These are phyloP conservation scores for Minunthozetes semirufus DNA, from an alignment of 2,888 invertebrate species.

Conservation along the genomic window DNA sequence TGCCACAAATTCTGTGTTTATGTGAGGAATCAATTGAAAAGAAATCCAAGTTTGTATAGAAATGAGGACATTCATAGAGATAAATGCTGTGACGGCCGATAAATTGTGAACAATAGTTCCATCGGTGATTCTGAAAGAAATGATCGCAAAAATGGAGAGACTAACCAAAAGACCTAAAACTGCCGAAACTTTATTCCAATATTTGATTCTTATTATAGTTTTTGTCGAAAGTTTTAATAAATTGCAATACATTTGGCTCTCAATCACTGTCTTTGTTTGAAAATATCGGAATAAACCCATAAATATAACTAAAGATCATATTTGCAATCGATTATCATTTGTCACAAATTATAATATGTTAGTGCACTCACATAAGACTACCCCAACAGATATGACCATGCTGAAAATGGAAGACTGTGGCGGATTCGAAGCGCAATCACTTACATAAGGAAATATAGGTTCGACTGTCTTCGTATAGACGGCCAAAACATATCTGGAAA, in stretches of 20 bases:
- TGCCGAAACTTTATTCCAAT: not conserved
- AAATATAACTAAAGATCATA: not conserved
- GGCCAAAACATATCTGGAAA: not conserved
- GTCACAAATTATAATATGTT: not conserved
- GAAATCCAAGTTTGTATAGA: constrained; percentile 5
- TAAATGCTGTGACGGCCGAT: not conserved
- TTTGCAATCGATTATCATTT: not conserved
- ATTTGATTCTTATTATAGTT: not conserved
- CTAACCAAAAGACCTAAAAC: not conserved
- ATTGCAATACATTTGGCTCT: not conserved
- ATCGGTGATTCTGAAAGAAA: not conserved
- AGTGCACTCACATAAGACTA: not conserved
- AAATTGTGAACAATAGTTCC: not conserved
- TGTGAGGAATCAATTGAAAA: not conserved
- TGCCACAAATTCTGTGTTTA: not conserved
- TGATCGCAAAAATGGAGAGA: not conserved
- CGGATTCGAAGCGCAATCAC: not conserved
- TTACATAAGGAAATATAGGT: not conserved
- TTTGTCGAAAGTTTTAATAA: not conserved
- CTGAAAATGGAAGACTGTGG: not conserved
- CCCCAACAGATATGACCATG: not conserved
- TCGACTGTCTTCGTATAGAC: not conserved
- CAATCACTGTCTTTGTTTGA: not conserved
- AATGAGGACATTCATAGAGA: not conserved
- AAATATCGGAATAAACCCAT: not conserved